Percentiles rank a stretch among this genome's conserved stretches.
phyloP scores from a whole-genome alignment of 1,140 invertebrate genomes.

The Leptoteleia sp. region DNA sequence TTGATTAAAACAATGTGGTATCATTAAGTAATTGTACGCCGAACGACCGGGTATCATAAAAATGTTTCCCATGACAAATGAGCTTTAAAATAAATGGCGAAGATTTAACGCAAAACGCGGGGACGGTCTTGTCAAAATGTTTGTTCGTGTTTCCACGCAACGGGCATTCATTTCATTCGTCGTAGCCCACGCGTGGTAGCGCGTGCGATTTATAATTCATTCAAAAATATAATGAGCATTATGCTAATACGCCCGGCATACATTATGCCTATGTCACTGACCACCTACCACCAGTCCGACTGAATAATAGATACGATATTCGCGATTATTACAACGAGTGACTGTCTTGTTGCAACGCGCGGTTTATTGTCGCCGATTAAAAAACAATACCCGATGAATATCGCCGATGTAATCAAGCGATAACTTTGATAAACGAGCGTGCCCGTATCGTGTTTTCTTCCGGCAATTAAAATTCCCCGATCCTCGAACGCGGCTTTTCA shows the following conservation, averaged over 20 bases:
- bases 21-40: too few species aligned
- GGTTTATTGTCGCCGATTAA: slow-evolving; percentile 34
- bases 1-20: too few species aligned
- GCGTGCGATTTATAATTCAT: slow-evolving; percentile 73
- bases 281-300: slow-evolving; percentile 71
- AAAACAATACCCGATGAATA: slow-evolving; percentile 39
- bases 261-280: slow-evolving; percentile 77
- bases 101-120: slow-evolving; percentile 28
- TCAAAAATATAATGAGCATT: slow-evolving; percentile 73
- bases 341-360: slow-evolving; percentile 34
- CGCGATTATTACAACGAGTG: slow-evolving; percentile 54
- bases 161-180: slow-evolving; percentile 36
- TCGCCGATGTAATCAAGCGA: slow-evolving; percentile 22
- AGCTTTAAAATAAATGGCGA: slow-evolving; percentile 17
- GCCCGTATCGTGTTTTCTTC: background rate
- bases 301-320: slow-evolving; percentile 63
- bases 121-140: slow-evolving; percentile 52
- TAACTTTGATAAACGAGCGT: slow-evolving; percentile 26
- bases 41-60: too few species aligned
- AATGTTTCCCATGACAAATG: slow-evolving; percentile 17
- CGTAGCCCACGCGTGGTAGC: slow-evolving; percentile 69
- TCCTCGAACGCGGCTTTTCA: slow-evolving; percentile 1
- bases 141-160: slow-evolving; percentile 53
- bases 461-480: slow-evolving; percentile 12
- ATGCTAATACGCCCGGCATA: slow-evolving; percentile 73